These are phyloP conservation scores for Cavia aperea DNA, from an alignment of 2,113 vertebrate species.

Conservation along the genomic window DNA sequence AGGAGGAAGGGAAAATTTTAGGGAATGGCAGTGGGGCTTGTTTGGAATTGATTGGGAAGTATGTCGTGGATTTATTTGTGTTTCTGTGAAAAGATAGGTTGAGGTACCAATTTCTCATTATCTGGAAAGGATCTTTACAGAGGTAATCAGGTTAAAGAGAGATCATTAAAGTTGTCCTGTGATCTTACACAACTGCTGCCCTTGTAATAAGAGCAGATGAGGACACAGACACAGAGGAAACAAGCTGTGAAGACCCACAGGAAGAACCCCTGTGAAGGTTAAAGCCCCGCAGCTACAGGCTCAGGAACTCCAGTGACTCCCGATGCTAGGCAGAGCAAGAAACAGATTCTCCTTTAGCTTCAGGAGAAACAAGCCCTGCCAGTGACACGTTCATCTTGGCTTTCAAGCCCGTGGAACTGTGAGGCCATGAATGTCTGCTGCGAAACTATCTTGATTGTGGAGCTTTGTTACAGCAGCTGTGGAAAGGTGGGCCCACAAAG, in stretches of 20 bases:
- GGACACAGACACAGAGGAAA: background rate
- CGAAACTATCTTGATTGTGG: background rate
- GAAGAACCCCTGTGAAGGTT: background rate
- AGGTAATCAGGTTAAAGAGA: background rate
- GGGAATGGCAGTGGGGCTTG: background rate
- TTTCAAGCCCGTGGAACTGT: background rate
- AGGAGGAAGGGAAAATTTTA: background rate
- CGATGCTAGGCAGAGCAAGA: background rate
- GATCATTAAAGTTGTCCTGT: background rate
- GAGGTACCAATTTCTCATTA: background rate
- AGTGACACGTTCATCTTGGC: background rate
- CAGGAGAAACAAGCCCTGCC: background rate
- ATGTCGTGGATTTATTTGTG: background rate
- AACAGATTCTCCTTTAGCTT: too few species aligned
- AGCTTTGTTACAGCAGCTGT: rapidly evolving
- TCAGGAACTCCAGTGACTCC: rapidly evolving
- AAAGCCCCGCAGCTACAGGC: rapidly evolving
- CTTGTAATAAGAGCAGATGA: background rate
- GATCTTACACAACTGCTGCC: too few species aligned
- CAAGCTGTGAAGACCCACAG: background rate
- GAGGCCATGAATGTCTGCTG: background rate
- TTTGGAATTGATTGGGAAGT: background rate
- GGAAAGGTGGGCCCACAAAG: background rate
- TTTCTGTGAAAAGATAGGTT: background rate
- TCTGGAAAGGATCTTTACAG: background rate